phyloP scores from a whole-genome alignment of 2,888 invertebrate species.

The Agriotes lineatus region DNA sequence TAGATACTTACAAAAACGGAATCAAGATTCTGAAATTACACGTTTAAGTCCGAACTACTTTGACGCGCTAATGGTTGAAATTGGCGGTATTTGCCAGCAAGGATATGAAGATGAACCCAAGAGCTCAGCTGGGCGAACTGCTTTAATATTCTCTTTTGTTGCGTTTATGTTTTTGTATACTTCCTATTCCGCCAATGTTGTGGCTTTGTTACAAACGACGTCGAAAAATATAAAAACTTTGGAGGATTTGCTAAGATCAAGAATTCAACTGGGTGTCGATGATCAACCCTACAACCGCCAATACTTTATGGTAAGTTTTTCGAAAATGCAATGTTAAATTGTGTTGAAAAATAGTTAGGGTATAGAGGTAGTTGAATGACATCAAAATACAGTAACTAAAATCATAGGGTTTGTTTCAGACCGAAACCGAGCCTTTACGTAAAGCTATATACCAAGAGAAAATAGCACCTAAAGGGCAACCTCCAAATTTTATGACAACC shows the following conservation, averaged over 20 bases:
- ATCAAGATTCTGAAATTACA: not conserved
- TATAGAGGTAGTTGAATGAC: too few relatives aligned
- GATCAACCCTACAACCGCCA: slow-evolving; percentile 70
- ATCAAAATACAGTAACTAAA: slow-evolving; percentile 19
- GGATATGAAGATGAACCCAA: slow-evolving; percentile 65
- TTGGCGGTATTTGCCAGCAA: slow-evolving; percentile 68
- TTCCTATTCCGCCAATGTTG: slow-evolving; percentile 77
- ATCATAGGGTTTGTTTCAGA: slow-evolving; percentile 63
- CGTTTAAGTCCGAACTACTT: slow-evolving; percentile 51
- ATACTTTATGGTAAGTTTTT: slow-evolving; percentile 75
- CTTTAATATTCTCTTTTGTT: slow-evolving; percentile 57
- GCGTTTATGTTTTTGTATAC: slow-evolving; percentile 72
- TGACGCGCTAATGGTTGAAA: slow-evolving; percentile 62
- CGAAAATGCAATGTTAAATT: not conserved
- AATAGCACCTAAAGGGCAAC: slow-evolving; percentile 71
- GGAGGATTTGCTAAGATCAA: slow-evolving; percentile 70
- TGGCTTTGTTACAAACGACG: slow-evolving; percentile 75
- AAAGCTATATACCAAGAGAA: slow-evolving; percentile 73
- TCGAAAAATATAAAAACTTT: slow-evolving; percentile 70
- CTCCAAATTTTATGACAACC: slow-evolving; percentile 70
- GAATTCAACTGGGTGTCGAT: slow-evolving; percentile 73
- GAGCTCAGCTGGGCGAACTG: slow-evolving; percentile 66
- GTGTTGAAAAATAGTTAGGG: too few relatives aligned
- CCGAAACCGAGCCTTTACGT: slow-evolving; percentile 70
- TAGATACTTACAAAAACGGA: slow-evolving; percentile 40